Percentiles rank a stretch among this genome's conserved stretches.
phyloP scores from a whole-genome alignment of 2,888 invertebrate genomes.

The Candidula unifasciata region DNA sequence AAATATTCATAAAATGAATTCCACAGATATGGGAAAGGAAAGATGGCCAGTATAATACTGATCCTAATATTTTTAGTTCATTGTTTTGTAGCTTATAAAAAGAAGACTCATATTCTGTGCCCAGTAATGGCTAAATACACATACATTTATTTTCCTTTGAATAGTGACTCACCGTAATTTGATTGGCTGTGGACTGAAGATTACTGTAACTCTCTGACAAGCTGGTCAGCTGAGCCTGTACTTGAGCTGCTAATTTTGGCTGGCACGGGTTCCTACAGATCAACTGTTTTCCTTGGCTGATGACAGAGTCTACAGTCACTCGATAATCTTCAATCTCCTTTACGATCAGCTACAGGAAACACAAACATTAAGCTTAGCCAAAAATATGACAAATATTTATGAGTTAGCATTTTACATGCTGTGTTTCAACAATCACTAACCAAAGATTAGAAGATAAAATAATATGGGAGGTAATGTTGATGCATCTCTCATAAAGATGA shows the following conservation, averaged over 20 bases:
- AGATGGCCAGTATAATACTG: too few relatives aligned
- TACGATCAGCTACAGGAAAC: slow-evolving; percentile 74
- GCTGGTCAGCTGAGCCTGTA: slow-evolving; percentile 90
- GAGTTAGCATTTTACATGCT: not conserved
- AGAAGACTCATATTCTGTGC: too few relatives aligned
- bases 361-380: not conserved
- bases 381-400: not conserved
- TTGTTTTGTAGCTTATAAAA: too few relatives aligned
- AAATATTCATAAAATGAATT: too few relatives aligned
- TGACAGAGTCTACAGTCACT: slow-evolving; percentile 87
- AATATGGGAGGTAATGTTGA: too few relatives aligned
- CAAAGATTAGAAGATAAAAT: too few relatives aligned
- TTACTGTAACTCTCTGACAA: slow-evolving; percentile 96
- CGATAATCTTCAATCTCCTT: slow-evolving; percentile 88
- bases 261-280: slow-evolving; percentile 85
- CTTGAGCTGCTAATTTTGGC: slow-evolving; percentile 86
- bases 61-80: too few relatives aligned
- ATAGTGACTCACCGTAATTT: slow-evolving; percentile 84
- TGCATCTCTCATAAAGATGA: too few relatives aligned
- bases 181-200: slow-evolving; percentile 90
- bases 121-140: too few relatives aligned
- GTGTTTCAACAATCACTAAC: too few relatives aligned
- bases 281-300: slow-evolving; percentile 89
- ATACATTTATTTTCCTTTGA: not conserved
- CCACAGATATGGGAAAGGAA: too few relatives aligned